phyloP scores from a whole-genome alignment of 2,113 vertebrate species.

The Bubo scandiacus region DNA sequence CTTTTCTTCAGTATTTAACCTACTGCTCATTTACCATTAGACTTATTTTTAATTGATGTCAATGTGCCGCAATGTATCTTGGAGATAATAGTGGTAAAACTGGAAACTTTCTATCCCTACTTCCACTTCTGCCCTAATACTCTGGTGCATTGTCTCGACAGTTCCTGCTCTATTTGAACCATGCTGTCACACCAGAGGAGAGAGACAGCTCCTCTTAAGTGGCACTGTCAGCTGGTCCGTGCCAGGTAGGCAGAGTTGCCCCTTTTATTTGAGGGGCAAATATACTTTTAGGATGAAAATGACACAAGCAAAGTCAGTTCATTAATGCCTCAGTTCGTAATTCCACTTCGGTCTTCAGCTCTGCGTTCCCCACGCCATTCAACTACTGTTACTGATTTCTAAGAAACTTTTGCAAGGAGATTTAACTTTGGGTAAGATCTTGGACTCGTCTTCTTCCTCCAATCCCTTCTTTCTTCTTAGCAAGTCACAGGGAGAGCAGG shows the following conservation, averaged over 20 bases:
- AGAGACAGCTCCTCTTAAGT: neutral
- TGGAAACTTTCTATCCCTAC: neutral
- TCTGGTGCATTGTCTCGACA: fast-evolving
- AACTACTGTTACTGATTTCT: neutral
- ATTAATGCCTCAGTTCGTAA: neutral
- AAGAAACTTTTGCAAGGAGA: neutral
- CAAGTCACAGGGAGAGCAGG: neutral
- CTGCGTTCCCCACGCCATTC: neutral
- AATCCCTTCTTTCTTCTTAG: neutral
- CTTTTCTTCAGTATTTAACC: neutral
- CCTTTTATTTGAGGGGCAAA: neutral
- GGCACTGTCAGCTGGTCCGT: neutral
- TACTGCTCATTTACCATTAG: neutral
- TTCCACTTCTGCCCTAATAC: neutral
- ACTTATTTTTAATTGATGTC: neutral
- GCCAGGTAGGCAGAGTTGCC: neutral
- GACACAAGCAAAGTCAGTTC: neutral
- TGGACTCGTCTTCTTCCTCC: neutral
- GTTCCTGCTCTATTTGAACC: neutral
- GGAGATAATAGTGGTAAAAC: neutral
- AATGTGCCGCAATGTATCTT: neutral
- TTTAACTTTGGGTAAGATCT: neutral
- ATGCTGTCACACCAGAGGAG: neutral
- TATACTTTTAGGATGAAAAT: neutral
- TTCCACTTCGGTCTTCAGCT: neutral